Evolutionary conservation across 1,140 invertebrate genomes (phyloP), one percentile per base, ranked within the genome.

Genomic region (Aphelenchoides avenae): DNA sequence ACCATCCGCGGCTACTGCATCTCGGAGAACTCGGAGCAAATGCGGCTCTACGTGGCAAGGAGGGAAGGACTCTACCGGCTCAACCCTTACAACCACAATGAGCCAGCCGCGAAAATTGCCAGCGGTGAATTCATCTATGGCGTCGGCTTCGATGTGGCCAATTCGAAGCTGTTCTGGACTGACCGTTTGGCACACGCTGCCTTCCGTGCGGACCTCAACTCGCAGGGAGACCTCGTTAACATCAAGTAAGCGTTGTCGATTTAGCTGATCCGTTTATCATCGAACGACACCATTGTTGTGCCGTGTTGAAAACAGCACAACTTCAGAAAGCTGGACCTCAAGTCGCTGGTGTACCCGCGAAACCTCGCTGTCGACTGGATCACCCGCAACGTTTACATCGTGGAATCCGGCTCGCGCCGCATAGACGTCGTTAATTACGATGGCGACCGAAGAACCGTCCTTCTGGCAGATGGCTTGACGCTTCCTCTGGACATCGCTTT

Each of bases 331-430:
- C 46, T 83, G 84, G 0, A 78, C 87, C 11, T 85, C 86, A 0
- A 88, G 87, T 5, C 87, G 86, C n/a, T 93, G 87, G 88, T 84
- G 86, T 7, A 92, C 91, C 0, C 86, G 87, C 1, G 86, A 88
- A 1, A 77, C 42, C 36, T 97, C 9, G 91, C 92, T 0, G 85
- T 95, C n/a, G 93, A 98, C 79, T 97, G 92, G 89, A 85, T 97
- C 15, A 88, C 88, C 0, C 86, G 93, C 66, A 96, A 71, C 94
- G 77, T 98, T 3, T 98, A 97, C 78, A 87, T 96, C 7, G 89
- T 89, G 0, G 93, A 98, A 77, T 84, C 86, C 18, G 81, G 91
- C 9, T 90, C 89, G 0, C 89, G 91, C 72, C 90, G 78, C 77
- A 87, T 98, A 44, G 91, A 95, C 74, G 86, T 97, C 0, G 90